Conservation (phyloP, 2,888 invertebrate genomes). For the Drosophila parthenogenetica region DNA sequence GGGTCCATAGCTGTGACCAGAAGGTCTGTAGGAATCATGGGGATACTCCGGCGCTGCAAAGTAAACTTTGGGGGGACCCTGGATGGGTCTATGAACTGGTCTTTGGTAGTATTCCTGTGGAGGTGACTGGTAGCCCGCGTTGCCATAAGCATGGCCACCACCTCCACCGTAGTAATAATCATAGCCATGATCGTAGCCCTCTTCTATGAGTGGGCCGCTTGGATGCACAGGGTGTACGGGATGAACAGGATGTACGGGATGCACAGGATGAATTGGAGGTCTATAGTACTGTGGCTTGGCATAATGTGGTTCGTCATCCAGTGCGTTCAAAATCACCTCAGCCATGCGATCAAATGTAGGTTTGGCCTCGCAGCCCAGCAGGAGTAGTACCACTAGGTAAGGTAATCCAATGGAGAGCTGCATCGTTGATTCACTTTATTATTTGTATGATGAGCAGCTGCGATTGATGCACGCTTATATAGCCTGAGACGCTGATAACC, state of each 20-base stretch:
- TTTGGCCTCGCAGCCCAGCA: conserved; percentile 34
- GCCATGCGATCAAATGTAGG: conserved; percentile 76
- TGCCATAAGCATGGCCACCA: conserved; percentile 52
- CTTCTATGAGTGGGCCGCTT: conserved; percentile 58
- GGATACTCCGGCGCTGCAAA: conserved; percentile 42
- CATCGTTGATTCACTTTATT: conserved; percentile 39
- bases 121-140: conserved; percentile 27
- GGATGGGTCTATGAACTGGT: conserved; percentile 18
- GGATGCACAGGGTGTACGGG: conserved; percentile 9
- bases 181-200: conserved; percentile 72
- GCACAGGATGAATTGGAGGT: neutral
- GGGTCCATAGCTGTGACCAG: conserved; percentile 36
- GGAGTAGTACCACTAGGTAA: conserved; percentile 24
- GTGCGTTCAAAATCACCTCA: conserved; percentile 51
- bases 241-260: conserved; percentile 18
- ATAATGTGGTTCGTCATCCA: conserved; percentile 41
- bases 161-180: conserved; percentile 71
- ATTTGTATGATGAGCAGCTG: conserved; percentile 5
- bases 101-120: conserved; percentile 45
- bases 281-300: conserved; percentile 4
- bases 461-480: conserved; percentile 42
- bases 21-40: conserved; percentile 22
- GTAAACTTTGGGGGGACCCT: conserved; percentile 26
- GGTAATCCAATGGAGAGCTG: conserved; percentile 32
- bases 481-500: conserved; percentile 41